phyloP scores from a whole-genome alignment of 2,113 vertebrate genomes.

The Microcebus tavaratra region DNA sequence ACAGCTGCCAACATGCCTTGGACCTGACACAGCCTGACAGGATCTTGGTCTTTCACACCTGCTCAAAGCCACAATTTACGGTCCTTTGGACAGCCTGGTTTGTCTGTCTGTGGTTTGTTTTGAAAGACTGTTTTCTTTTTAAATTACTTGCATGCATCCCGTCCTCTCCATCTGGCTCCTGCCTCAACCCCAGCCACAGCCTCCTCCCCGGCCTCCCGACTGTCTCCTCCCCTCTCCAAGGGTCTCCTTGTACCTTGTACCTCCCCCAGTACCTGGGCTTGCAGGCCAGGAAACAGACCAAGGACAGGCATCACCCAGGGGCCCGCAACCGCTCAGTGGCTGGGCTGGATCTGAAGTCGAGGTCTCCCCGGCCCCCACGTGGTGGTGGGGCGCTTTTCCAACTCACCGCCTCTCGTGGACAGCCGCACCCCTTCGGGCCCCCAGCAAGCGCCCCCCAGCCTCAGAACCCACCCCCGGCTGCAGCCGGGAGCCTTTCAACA shows the following conservation, averaged over 20 bases:
- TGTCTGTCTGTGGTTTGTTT: not conserved
- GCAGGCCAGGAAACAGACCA: not conserved
- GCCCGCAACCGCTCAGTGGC: accelerated
- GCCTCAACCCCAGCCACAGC: accelerated
- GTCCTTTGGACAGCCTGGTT: not conserved
- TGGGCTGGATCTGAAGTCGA: not conserved
- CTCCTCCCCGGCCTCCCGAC: accelerated
- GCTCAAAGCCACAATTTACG: not conserved
- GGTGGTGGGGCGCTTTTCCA: accelerated
- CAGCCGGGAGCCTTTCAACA: not conserved
- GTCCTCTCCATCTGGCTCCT: accelerated
- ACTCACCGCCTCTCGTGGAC: accelerated
- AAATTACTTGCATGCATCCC: accelerated
- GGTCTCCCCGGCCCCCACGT: accelerated
- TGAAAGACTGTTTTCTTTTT: not conserved
- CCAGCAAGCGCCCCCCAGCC: not conserved
- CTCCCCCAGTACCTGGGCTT: not conserved
- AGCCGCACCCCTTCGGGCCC: too few relatives aligned
- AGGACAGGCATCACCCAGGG: not conserved
- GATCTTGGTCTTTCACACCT: not conserved
- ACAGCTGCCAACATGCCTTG: not conserved
- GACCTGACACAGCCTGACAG: accelerated
- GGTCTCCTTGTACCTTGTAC: not conserved
- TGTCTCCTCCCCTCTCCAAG: accelerated
- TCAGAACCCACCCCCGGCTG: not conserved